These are phyloP conservation scores for Punctoribates punctum DNA, from an alignment of 2,888 invertebrate genomes.

Conservation along the genomic window DNA sequence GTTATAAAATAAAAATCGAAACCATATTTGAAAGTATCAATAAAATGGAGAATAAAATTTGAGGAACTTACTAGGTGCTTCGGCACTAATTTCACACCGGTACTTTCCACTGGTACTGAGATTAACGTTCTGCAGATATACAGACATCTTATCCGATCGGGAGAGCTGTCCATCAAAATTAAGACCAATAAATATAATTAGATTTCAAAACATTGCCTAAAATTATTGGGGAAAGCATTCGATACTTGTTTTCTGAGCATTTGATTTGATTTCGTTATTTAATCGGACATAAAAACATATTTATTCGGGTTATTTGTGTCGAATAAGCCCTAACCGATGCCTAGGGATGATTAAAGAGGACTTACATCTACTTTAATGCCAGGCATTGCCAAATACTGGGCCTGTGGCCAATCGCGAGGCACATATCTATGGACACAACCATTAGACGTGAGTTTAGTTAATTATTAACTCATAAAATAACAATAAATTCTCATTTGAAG, in stretches of 20 bases:
- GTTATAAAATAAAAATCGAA: too few species aligned
- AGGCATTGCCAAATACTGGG: slow-evolving; percentile 70
- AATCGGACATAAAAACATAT: neutral
- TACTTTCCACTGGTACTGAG: slow-evolving; percentile 66
- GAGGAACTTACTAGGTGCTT: slow-evolving; percentile 45
- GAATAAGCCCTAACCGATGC: neutral
- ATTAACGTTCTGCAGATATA: slow-evolving; percentile 66
- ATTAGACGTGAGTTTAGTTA: slow-evolving; percentile 65
- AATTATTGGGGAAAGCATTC: too few species aligned
- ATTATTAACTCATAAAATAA: slow-evolving; percentile 31
- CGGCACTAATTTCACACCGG: slow-evolving; percentile 48
- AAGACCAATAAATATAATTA: neutral
- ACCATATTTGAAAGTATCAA: too few species aligned
- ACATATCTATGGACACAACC: slow-evolving; percentile 66
- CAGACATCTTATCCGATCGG: slow-evolving; percentile 64
- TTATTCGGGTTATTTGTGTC: neutral
- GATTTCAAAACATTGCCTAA: too few species aligned
- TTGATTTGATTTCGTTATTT: neutral
- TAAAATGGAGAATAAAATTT: neutral
- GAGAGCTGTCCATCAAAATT: slow-evolving; percentile 58
- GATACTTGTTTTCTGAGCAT: too few species aligned
- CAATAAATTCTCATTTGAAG: slow-evolving; percentile 18
- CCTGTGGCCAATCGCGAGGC: slow-evolving; percentile 74
- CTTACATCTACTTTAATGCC: slow-evolving; percentile 83
- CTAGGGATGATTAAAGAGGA: slow-evolving; percentile 48